Evolutionary conservation across 2,888 invertebrate genomes (phyloP), one percentile per base, ranked within the genome.

Genomic region (Octodonta nipae): DNA sequence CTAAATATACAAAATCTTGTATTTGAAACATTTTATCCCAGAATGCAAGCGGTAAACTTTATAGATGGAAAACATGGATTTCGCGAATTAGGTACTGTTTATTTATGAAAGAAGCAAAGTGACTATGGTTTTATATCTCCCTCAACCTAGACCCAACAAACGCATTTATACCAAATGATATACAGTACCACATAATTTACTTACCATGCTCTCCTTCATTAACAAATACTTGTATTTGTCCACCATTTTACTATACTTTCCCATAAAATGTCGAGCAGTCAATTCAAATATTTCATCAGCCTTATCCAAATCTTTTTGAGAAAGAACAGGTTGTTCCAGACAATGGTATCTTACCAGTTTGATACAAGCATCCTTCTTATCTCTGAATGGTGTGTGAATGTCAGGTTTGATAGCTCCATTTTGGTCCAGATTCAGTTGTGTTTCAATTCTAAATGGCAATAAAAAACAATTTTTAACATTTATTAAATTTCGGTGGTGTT

Each of bases 131-230:
- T n/a, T n/a, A n/a, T n/a, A n/a, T n/a, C n/a, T n/a, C n/a, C n/a
- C n/a, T n/a, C n/a, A n/a, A n/a, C n/a, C n/a, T n/a, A n/a, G n/a
- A n/a, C n/a, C n/a, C n/a, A n/a, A n/a, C n/a, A n/a, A n/a, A n/a
- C n/a, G n/a, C n/a, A n/a, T n/a, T n/a, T n/a, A n/a, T n/a, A n/a
- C n/a, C n/a, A n/a, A n/a, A n/a, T n/a, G n/a, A n/a, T n/a, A n/a
- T n/a, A n/a, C n/a, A n/a, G n/a, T n/a, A n/a, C n/a, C n/a, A n/a
- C 22, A 22, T 11, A 22, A 3, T 4, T 4, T 22, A 47, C 67
- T 65, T 61, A 84, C 83, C 76, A 78, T 79, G 52, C 82, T 81
- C 51, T 84, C 83, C 60, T 80, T 78, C 46, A 81, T 63, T 30
- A 83, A 63, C 34, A 83, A 64, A 52, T 73, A 71, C 40, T 76